Base-by-base conservation (phyloP, 2,797 vertebrate genomes). In the Sus cebifrons region DNA sequence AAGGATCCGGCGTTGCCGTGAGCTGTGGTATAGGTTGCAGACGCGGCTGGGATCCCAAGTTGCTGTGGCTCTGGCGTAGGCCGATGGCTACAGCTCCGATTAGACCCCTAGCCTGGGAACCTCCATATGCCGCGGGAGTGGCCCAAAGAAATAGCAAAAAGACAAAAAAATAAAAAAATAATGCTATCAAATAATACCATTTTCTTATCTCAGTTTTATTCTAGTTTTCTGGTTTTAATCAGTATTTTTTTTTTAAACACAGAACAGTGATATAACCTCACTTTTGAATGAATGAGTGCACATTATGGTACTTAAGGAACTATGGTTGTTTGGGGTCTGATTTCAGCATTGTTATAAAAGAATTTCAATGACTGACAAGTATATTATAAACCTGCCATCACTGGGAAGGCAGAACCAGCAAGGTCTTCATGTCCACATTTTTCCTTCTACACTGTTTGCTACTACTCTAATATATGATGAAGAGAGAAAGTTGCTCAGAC, bases 121-220 rank as follows among this genome's bases (percentile, higher is more conserved):
- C 36, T 36, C 36, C 36, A 36, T 36, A 36, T 36, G 36, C 36
- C 36, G 3, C 4, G 36, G 36, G 36, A 36, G 36, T 3, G 4
- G 36, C 36, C 36, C 36, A 36, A 36, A 36, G 36, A 36, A 36
- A 36, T 36, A 36, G 36, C 36, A 36, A 36, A 36, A 36, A 36
- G 36, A 36, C 36, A 36, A 36, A 84, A 84, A 94, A 77, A 40
- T 62, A 49, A n/a, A 84, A 84, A 94, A 84, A 40, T 62, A 49
- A n/a, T 78, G 20, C 75, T 62, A 36, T 32, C 58, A 82, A 71
- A 7, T 27, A 82, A 20, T 56, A 56, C 64, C 21, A 29, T 65
- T 88, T 49, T 49, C 9, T 49, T 65, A 27, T 20, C 40, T 44
- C 27, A 44, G 27, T 71, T 79, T 70, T 36, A 70, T 70, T 68